Conservation (phyloP, 2,797 vertebrate genomes). For the Cyclura pinguis region DNA sequence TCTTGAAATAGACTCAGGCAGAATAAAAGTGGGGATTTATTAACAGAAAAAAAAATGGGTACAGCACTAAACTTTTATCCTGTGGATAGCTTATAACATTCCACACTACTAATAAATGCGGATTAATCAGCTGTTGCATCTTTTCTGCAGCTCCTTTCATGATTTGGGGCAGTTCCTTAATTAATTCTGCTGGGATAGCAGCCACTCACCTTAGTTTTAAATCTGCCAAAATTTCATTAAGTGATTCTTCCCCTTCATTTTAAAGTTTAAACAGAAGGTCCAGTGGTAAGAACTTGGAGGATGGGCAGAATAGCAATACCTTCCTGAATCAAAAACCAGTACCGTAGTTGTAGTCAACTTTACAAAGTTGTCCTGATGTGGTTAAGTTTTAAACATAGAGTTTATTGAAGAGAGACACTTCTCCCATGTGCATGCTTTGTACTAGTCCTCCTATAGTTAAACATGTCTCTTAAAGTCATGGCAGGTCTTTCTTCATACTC, state of each 20-base stretch:
- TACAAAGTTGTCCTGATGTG: background rate
- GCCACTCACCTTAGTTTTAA: background rate
- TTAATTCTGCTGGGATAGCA: background rate
- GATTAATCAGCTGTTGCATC: no score
- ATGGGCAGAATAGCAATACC: background rate
- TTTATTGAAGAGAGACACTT: background rate
- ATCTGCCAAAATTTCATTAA: background rate
- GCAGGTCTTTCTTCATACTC: background rate
- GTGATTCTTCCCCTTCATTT: background rate
- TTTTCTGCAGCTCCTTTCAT: background rate
- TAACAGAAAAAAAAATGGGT: background rate
- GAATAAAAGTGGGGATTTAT: background rate
- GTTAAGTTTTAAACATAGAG: no score
- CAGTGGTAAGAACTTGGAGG: background rate
- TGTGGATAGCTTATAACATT: background rate
- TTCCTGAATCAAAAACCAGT: background rate
- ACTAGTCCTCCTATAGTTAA: background rate
- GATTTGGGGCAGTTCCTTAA: background rate
- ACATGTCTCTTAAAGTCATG: background rate
- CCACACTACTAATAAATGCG: background rate
- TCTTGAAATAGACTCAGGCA: background rate
- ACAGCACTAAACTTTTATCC: background rate
- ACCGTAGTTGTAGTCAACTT: background rate
- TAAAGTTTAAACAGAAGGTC: background rate
- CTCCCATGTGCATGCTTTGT: background rate